Evolutionary conservation across 1,140 invertebrate genomes (phyloP), one percentile per base, ranked within the genome.

Genomic region (Heliothis subflexa): DNA sequence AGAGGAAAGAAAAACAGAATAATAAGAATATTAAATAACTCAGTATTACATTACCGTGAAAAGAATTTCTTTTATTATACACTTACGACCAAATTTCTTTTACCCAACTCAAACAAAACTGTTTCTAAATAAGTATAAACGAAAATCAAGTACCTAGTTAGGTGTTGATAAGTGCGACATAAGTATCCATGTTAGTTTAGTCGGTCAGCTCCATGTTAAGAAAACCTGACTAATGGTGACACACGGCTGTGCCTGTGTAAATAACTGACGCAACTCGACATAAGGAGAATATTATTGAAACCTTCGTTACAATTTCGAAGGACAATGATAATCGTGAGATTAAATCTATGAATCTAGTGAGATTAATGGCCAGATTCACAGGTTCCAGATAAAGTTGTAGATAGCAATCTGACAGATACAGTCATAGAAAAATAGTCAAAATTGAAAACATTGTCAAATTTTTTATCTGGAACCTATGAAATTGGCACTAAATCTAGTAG

Each of bases 181-280:
- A 47, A 66, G 33, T 28, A 25, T 66, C 62, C 62, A 21, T 66
- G 62, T 66, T 49, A 40, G 62, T 40, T 47, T 66, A 21, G 62
- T 28, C 21, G 16, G 64, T 47, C 64, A 61, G 64, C 18, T 50
- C 13, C 13, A 12, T 10, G 47, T 47, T 70, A 70, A 70, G 66
- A 52, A 70, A 52, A 70, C 66, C 50, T 28, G 11, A 21, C 66
- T 70, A 70, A 70, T 70, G 66, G 66, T 28, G 47, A 70, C 66
- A 70, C 21, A 50, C 47, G 45, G 66, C 40, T 28, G 16, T 16
- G 66, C 21, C 66, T 70, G 66, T n/a, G 33, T 49, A 52, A 70
- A 70, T 70, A 66, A 66, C 9, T 47, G 25, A 40, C 47, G 21
- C 50, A 9, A 40, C 33, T 40, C 33, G 1, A 33, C 10, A 14